These are phyloP conservation scores for Cosmorhoe ocellata DNA, from an alignment of 2,888 invertebrate genomes.

Conservation along the genomic window DNA sequence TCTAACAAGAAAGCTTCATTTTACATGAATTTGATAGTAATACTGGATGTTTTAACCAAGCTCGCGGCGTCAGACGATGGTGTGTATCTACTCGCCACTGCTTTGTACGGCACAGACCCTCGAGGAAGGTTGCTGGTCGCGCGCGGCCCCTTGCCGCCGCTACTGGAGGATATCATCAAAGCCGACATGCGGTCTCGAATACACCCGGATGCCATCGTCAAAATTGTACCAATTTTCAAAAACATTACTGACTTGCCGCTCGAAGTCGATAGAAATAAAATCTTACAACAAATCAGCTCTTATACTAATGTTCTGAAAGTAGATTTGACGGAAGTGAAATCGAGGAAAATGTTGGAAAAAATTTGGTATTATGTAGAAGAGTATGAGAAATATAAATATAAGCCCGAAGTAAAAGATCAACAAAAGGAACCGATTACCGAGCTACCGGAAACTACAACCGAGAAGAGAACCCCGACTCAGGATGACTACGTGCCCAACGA, in stretches of 20 bases:
- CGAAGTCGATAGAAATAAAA: not conserved
- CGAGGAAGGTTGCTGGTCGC: not conserved
- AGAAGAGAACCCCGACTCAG: not conserved
- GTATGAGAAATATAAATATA: no score
- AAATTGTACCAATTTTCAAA: not conserved
- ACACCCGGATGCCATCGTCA: not conserved
- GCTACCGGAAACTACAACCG: not conserved
- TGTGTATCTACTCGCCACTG: constrained; percentile 6
- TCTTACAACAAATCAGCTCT: not conserved
- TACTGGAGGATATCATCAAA: constrained; percentile 7
- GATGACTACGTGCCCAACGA: constrained; percentile 21
- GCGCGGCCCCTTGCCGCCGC: not conserved
- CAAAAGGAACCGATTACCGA: not conserved
- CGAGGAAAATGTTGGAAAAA: constrained; percentile 6
- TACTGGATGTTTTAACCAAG: not conserved
- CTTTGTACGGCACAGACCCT: constrained; percentile 5
- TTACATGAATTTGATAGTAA: not conserved
- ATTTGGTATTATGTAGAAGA: not conserved
- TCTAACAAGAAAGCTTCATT: not conserved
- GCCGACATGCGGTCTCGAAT: constrained; percentile 4
- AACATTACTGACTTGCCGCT: not conserved
- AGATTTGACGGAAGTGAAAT: not conserved
- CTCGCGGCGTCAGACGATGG: not conserved
- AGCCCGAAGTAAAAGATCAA: no score
- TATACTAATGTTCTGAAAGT: constrained; percentile 4